Percentiles rank a stretch among this genome's conserved stretches.
Evolutionary conservation across 2,888 invertebrate species (phyloP).

Genomic region (Ectemnius cavifrons): DNA sequence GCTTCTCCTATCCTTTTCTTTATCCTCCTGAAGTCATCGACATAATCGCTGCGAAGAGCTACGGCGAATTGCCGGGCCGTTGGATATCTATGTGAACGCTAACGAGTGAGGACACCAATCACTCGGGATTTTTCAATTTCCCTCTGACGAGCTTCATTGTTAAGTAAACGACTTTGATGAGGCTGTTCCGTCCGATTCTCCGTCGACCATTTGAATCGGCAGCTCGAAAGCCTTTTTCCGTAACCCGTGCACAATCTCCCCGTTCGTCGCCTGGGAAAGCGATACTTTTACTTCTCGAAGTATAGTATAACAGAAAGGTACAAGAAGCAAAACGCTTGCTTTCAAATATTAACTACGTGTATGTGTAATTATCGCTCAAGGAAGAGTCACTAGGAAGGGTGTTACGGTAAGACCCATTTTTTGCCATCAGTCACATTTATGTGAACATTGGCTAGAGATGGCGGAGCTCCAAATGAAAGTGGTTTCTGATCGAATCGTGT

Average conservation of each 20-base stretch:
- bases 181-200: neutral
- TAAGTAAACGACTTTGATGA: slow-evolving; percentile 1
- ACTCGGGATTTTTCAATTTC: neutral
- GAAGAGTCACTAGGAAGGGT: neutral
- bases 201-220: too few relatives aligned
- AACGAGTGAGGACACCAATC: slow-evolving; percentile 2
- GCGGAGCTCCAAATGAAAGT: slow-evolving; percentile 27
- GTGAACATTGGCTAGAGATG: neutral
- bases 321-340: neutral
- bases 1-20: slow-evolving; percentile 1
- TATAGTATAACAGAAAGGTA: neutral
- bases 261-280: neutral
- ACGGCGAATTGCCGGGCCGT: neutral
- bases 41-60: neutral
- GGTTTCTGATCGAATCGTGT: slow-evolving; percentile 12
- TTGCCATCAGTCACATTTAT: neutral
- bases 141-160: slow-evolving; percentile 2
- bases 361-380: neutral
- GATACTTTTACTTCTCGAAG: neutral
- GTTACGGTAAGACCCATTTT: neutral
- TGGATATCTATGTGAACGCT: neutral
- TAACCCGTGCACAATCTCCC: neutral
- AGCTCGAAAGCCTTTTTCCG: neutral
- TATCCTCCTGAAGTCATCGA: neutral
- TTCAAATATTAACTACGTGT: neutral